Conservation (phyloP, 2,113 vertebrate species). For the Acrocephalus arundinaceus region DNA sequence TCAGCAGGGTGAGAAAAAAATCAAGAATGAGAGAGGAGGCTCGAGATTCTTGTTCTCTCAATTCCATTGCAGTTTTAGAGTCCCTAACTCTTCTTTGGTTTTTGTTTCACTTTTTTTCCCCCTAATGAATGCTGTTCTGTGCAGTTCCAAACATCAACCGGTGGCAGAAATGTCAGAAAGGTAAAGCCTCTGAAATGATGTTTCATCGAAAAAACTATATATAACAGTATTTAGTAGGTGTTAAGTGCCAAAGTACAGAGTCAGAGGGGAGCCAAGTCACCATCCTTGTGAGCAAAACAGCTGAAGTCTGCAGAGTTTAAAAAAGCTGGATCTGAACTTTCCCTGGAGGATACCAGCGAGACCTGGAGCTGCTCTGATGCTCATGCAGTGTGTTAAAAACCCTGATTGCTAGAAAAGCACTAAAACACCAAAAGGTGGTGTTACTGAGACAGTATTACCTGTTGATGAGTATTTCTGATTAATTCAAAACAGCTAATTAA, state of each 20-base stretch:
- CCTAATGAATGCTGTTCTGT: not conserved
- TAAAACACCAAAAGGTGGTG: not conserved
- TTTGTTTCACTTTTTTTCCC: not conserved
- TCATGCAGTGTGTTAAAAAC: not conserved
- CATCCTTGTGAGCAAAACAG: not conserved
- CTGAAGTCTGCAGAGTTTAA: not conserved
- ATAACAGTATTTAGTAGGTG: not conserved
- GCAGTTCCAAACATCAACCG: not conserved
- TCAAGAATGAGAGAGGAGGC: not conserved
- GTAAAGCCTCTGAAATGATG: not conserved
- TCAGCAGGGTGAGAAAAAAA: not conserved
- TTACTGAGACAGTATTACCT: not conserved
- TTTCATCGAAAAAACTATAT: not conserved
- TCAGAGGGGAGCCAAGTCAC: not conserved
- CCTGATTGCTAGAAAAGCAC: not conserved
- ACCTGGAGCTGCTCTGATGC: not conserved
- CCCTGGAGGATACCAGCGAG: not conserved
- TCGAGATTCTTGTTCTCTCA: not conserved
- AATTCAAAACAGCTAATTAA: not conserved
- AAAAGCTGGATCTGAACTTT: not conserved
- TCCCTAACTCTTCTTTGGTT: not conserved
- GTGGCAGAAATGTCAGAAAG: not conserved
- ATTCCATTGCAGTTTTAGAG: not conserved
- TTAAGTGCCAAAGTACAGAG: not conserved
- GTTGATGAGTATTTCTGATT: not conserved